Percentiles rank a stretch among this genome's conserved stretches.
Conservation (phyloP, 1,140 invertebrate genomes). For the Tetraneura akinire region DNA sequence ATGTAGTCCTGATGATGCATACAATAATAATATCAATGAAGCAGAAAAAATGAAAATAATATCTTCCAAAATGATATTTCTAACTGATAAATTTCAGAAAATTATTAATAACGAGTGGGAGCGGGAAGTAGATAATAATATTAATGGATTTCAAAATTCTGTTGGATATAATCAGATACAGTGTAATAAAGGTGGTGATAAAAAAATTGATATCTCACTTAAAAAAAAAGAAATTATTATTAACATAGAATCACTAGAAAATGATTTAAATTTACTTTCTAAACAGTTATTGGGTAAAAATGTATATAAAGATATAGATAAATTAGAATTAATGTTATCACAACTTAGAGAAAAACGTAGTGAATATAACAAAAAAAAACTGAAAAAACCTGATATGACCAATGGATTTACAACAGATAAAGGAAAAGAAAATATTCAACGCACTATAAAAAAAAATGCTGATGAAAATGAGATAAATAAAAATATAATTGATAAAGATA, state of each 20-base stretch:
- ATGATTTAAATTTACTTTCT: constrained; percentile 4
- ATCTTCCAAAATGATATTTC: neutral
- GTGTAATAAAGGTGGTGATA: neutral
- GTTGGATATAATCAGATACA: neutral
- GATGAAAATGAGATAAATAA: neutral
- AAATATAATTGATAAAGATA: neutral
- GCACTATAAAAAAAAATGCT: neutral
- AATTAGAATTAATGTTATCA: constrained; percentile 16
- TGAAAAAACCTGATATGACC: neutral
- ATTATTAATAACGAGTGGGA: neutral
- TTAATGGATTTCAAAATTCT: neutral
- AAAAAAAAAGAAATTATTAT: neutral
- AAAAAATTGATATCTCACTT: neutral
- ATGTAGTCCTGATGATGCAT: neutral
- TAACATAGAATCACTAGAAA: neutral
- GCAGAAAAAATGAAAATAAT: neutral
- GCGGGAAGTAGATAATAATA: neutral
- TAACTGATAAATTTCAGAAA: neutral
- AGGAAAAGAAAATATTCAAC: constrained; percentile 42
- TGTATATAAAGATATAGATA: neutral
- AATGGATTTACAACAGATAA: constrained; percentile 7
- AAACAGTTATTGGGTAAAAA: neutral
- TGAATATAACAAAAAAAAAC: constrained; percentile 8
- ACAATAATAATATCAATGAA: constrained; percentile 10
- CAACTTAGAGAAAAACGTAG: constrained; percentile 7